Percentiles rank a stretch among this genome's conserved stretches.
phyloP scores from a whole-genome alignment of 2,797 vertebrate genomes.

The Catostomus latipinnis region DNA sequence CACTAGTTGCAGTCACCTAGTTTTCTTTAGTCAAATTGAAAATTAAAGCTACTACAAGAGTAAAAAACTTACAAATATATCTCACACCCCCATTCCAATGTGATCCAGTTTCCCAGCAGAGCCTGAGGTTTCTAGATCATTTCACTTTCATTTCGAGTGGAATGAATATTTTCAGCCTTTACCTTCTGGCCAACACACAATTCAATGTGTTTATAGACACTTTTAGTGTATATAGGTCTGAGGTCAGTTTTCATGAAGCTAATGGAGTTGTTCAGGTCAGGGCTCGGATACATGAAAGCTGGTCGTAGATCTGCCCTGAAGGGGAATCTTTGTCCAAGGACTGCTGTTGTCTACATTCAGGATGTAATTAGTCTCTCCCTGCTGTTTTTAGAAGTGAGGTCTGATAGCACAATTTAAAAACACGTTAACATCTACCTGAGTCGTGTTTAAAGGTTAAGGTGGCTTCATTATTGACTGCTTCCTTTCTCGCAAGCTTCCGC shows the following conservation, averaged over 20 bases:
- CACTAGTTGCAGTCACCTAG: not conserved
- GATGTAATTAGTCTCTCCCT: conserved; percentile 35
- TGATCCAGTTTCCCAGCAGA: not conserved
- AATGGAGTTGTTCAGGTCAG: not conserved
- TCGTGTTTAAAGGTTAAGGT: conserved; percentile 5
- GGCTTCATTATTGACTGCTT: conserved; percentile 71
- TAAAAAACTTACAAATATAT: conserved; percentile 46
- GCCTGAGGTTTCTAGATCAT: not conserved
- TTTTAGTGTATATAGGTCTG: not conserved
- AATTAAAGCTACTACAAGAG: not conserved
- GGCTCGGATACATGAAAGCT: not conserved
- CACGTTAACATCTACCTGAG: conserved; percentile 31
- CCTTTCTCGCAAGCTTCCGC: conserved; percentile 56
- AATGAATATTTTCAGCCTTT: not conserved
- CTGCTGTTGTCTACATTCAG: not conserved
- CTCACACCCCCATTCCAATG: conserved; percentile 6
- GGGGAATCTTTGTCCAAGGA: not conserved
- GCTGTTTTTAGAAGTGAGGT: conserved; percentile 30
- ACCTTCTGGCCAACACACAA: not conserved
- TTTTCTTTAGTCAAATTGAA: conserved; percentile 3
- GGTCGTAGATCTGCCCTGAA: conserved; percentile 11
- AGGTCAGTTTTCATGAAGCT: conserved; percentile 22
- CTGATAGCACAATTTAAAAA: conserved; percentile 27
- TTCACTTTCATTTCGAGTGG: not conserved
- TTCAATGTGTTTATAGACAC: not conserved